These are phyloP conservation scores for Drosophila percnosoma DNA, from an alignment of 2,888 invertebrate genomes.

Conservation along the genomic window DNA sequence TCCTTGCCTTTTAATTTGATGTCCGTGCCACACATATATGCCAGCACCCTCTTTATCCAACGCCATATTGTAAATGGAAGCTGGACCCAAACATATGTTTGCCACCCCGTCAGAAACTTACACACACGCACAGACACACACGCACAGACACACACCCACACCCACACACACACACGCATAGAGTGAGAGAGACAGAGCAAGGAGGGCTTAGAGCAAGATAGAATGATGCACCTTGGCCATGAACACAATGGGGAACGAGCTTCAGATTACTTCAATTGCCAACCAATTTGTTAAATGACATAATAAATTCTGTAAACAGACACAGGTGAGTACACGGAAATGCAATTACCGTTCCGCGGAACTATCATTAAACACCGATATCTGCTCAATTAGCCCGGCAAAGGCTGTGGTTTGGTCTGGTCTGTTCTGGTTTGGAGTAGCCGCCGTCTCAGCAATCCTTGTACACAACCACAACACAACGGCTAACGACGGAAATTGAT, in stretches of 20 bases:
- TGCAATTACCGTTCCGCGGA: slow-evolving; percentile 29
- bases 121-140: not conserved
- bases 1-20: slow-evolving; percentile 51
- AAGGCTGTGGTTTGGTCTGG: slow-evolving; percentile 1
- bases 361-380: slow-evolving; percentile 44
- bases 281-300: slow-evolving; percentile 50
- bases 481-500: slow-evolving; percentile 32
- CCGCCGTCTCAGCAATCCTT: not conserved
- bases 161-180: not conserved
- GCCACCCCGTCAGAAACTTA: slow-evolving; percentile 50
- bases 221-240: slow-evolving; percentile 26
- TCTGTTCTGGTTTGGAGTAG: not conserved
- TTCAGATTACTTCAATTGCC: slow-evolving; percentile 59
- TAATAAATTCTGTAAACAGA: slow-evolving; percentile 2
- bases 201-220: not conserved
- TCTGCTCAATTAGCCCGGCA: slow-evolving; percentile 42
- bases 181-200: not conserved
- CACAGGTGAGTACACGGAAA: not conserved
- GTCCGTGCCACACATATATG: slow-evolving; percentile 19
- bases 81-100: slow-evolving; percentile 73
- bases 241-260: slow-evolving; percentile 9
- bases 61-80: slow-evolving; percentile 73
- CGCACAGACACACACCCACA: no score
- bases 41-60: slow-evolving; percentile 18
- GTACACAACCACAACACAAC: slow-evolving; percentile 7